A percentile compares a stretch with the other conserved stretches of the same genome.
phyloP scores from a whole-genome alignment of 2,888 invertebrate genomes.

The Drosophila tripunctata region DNA sequence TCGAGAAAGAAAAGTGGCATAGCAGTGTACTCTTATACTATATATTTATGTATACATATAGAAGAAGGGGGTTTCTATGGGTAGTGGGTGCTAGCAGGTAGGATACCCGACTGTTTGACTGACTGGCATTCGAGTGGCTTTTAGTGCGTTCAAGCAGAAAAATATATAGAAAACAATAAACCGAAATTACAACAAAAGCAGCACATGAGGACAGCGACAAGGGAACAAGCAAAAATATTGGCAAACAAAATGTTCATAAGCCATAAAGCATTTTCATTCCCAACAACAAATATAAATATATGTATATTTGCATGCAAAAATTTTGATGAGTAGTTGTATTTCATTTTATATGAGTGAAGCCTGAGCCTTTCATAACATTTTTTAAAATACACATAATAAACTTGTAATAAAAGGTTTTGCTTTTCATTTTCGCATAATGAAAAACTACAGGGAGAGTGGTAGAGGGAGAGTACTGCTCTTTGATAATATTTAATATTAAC shows the following conservation, averaged over 20 bases:
- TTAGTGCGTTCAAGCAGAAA: conserved; percentile 79
- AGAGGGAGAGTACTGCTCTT: neutral
- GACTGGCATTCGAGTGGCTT: conserved; percentile 75
- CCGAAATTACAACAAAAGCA: conserved; percentile 67
- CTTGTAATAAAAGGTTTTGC: conserved; percentile 27
- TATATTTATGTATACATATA: neutral
- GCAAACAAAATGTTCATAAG: conserved; percentile 77
- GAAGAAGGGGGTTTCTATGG: neutral
- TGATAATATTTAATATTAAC: conserved; percentile 55
- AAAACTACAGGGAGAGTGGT: neutral
- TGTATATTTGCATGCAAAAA: conserved; percentile 62
- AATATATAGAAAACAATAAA: conserved; percentile 79
- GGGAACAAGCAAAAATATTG: conserved; percentile 54
- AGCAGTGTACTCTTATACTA: no score
- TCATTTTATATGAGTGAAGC: conserved; percentile 31
- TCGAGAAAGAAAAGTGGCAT: conserved; percentile 17
- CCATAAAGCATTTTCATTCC: conserved; percentile 51
- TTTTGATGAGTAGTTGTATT: conserved; percentile 73
- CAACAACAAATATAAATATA: conserved; percentile 8
- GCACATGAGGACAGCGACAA: conserved; percentile 10
- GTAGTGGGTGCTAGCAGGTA: conserved; percentile 1
- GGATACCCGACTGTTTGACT: conserved; percentile 38
- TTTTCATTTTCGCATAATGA: conserved; percentile 4
- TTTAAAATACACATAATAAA: conserved; percentile 33
- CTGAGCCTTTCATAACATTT: conserved; percentile 7